Percentiles rank a stretch among this genome's conserved stretches.
Evolutionary conservation across 2,113 vertebrate species (phyloP).

Genomic region (Thunnus maccoyii): DNA sequence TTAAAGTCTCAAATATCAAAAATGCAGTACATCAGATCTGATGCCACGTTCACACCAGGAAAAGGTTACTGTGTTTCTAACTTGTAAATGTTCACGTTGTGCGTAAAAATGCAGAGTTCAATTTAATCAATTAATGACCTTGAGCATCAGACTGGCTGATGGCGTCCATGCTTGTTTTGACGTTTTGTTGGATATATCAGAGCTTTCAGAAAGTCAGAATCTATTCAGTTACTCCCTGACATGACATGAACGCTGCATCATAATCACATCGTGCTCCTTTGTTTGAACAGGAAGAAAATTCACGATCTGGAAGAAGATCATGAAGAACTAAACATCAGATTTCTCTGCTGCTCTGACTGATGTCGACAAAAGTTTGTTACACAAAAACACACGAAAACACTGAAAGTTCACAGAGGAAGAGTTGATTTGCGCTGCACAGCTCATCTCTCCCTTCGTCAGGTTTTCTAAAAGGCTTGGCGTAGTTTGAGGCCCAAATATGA

Average conservation of each 20-base stretch:
- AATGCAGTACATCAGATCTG: background rate
- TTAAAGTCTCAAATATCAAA: too few relatives aligned
- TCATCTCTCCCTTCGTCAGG: slow-evolving; percentile 9
- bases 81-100: too few relatives aligned
- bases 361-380: background rate
- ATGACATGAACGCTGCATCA: background rate
- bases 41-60: background rate
- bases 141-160: too few relatives aligned
- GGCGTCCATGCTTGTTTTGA: too few relatives aligned
- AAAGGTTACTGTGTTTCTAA: too few relatives aligned
- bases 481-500: slow-evolving; percentile 68
- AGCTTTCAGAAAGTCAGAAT: too few relatives aligned
- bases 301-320: background rate
- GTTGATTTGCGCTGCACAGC: slow-evolving; percentile 41
- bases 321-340: background rate
- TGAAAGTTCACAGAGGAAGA: background rate
- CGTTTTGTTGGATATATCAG: too few relatives aligned
- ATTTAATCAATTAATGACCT: too few relatives aligned
- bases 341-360: background rate
- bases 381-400: slow-evolving; percentile 1
- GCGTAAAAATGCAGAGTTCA: too few relatives aligned
- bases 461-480: slow-evolving; percentile 38
- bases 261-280: too few relatives aligned
- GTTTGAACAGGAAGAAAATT: background rate
- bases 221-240: background rate